A percentile compares a stretch with the other conserved stretches of the same genome.
phyloP scores from a whole-genome alignment of 2,113 vertebrate species.

The Empidonax traillii region DNA sequence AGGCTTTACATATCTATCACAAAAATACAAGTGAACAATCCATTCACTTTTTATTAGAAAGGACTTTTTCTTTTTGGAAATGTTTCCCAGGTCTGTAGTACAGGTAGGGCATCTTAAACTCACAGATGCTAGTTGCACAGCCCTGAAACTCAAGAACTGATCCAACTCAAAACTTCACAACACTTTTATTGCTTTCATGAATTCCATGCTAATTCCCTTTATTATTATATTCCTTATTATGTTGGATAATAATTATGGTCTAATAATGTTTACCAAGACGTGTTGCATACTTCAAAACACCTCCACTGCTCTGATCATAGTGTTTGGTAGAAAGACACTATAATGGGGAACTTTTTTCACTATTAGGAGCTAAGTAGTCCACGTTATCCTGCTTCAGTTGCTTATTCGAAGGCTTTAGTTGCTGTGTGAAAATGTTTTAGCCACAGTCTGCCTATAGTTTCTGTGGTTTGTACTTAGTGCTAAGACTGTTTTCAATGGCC shows the following conservation, averaged over 20 bases:
- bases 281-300: background rate
- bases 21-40: background rate
- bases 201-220: background rate
- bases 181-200: background rate
- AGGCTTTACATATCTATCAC: background rate
- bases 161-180: background rate
- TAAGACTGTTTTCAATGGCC: background rate
- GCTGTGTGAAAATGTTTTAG: background rate
- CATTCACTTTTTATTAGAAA: background rate
- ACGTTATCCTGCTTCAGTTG: background rate
- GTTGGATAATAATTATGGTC: background rate
- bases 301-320: background rate
- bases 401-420: background rate
- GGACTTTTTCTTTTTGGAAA: background rate
- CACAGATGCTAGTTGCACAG: background rate
- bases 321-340: background rate
- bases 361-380: background rate
- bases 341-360: background rate
- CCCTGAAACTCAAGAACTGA: background rate
- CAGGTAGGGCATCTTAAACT: background rate
- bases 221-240: background rate
- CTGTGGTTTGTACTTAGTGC: background rate
- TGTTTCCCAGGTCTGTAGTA: background rate
- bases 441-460: background rate
- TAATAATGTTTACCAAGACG: background rate